These are phyloP conservation scores for Petrocephalus zakoni DNA, from an alignment of 2,113 vertebrate species.

Conservation along the genomic window DNA sequence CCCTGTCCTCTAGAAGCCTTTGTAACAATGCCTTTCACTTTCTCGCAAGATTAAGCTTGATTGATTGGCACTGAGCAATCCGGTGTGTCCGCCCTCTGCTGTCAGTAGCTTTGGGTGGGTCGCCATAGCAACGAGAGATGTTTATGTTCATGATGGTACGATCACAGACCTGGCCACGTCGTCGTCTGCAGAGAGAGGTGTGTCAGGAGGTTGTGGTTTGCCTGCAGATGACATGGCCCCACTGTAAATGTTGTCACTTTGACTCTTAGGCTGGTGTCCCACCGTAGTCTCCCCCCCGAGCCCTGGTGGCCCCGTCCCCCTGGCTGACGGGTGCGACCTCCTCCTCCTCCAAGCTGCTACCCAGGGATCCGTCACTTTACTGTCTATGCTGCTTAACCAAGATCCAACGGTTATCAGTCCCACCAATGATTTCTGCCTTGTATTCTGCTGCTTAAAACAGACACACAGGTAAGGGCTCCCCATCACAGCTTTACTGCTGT, in stretches of 20 bases:
- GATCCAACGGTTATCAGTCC: slow-evolving; percentile 80
- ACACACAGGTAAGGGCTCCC: slow-evolving; percentile 75
- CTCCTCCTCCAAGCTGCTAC: slow-evolving; percentile 99
- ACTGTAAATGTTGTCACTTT: slow-evolving; percentile 67
- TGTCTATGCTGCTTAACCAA: slow-evolving; percentile 99
- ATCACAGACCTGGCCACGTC: not conserved
- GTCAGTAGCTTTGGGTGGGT: not conserved
- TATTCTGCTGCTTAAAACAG: slow-evolving; percentile 97
- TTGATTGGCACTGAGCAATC: not conserved
- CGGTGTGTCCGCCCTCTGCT: not conserved
- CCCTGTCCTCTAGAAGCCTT: slow-evolving; percentile 57
- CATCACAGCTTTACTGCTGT: not conserved
- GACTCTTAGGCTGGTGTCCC: slow-evolving; percentile 95
- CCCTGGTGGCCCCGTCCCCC: slow-evolving; percentile 95
- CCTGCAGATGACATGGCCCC: slow-evolving; percentile 20
- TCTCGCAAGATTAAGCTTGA: not conserved
- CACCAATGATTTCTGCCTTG: slow-evolving; percentile 87
- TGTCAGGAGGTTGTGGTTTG: not conserved
- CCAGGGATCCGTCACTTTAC: slow-evolving; percentile 99
- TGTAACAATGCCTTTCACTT: slow-evolving; percentile 33
- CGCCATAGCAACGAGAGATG: not conserved
- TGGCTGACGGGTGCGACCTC: slow-evolving; percentile 95
- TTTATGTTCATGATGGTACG: not conserved
- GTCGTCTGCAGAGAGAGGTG: not conserved
- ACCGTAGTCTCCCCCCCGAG: slow-evolving; percentile 88